Evolutionary conservation across 2,888 invertebrate species (phyloP), one percentile per base, ranked within the genome.

Genomic region (Caradrina clavipalpis): DNA sequence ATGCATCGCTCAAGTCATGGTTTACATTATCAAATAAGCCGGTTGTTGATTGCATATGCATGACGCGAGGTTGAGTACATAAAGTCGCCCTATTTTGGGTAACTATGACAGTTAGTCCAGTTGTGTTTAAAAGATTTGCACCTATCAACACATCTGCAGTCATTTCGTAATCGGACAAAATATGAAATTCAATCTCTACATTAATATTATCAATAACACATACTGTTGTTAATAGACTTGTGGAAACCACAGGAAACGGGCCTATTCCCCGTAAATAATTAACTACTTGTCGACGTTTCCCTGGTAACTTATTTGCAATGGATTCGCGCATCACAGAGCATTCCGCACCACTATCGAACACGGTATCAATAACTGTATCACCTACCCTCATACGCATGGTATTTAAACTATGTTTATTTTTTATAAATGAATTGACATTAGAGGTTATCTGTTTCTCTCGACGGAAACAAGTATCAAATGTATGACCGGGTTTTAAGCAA

Each of bases 391-490:
- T 54, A 26, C 45, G 26, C 62, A 54, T 62, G 7, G 62, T 54
- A 54, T 54, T 54, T 19, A 62, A 62, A 15, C 4, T 45, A 2
- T n/a, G 42, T 45, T 62, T 62, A 31, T 42, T 42, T 0, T 53
- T 61, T 21, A 26, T n/a, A 42, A 62, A 26, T 21, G 47, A 59
- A 47, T 59, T 59, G 0, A 59, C 26, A 59, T 59, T 59, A 7
- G 58, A 59, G n/a, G n/a, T 47, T n/a, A 59, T 62, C 3, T 62
- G 61, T 42, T 62, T 62, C 8, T 62, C 61, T 3, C 61, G 42
- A 13, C 61, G 53, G n/a, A 8, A 62, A 31, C 62, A 62, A 7
- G 62, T 54, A 7, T 62, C 62, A 42, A 61, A 62, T 13, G 62
- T 62, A 19, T 62, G 62, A 19, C 62, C 62, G 1, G 42, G 10